phyloP scores from a whole-genome alignment of 2,113 vertebrate species.

The Echinops telfairi region DNA sequence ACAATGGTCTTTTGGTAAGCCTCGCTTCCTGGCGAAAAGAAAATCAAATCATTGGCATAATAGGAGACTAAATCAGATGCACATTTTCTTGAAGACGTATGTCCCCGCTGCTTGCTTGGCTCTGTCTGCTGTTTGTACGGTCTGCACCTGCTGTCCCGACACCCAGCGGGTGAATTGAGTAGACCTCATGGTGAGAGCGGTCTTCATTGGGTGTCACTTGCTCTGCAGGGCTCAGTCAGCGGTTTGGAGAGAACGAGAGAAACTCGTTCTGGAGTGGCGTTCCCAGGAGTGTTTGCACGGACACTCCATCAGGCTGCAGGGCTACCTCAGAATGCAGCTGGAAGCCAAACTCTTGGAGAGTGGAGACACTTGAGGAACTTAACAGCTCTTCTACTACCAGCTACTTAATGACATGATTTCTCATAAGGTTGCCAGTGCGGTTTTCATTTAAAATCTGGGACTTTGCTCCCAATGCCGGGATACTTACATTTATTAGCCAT shows the following conservation, averaged over 20 bases:
- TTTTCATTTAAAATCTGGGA: slow-evolving; percentile 70
- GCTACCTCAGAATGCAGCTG: neutral
- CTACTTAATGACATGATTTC: slow-evolving; percentile 31
- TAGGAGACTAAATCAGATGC: slow-evolving; percentile 65
- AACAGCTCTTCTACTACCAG: neutral
- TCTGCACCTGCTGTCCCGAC: slow-evolving; percentile 57
- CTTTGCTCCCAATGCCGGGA: slow-evolving; percentile 66
- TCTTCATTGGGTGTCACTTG: neutral
- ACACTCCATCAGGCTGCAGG: neutral
- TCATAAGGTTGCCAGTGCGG: slow-evolving; percentile 67
- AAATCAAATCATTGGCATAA: slow-evolving; percentile 66
- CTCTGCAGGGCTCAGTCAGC: neutral
- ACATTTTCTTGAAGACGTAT: slow-evolving; percentile 49
- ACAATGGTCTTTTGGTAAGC: slow-evolving; percentile 73
- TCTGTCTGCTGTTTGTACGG: neutral
- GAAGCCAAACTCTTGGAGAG: slow-evolving; percentile 27
- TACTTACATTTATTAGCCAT: slow-evolving; percentile 72
- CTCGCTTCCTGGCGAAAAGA: slow-evolving; percentile 65
- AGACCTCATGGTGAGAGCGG: neutral
- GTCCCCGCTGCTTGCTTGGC: neutral
- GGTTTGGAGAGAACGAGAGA: slow-evolving; percentile 20
- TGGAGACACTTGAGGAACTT: neutral
- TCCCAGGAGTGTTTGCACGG: neutral
- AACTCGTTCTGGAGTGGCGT: neutral
- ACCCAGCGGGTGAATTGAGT: neutral